A percentile compares a stretch with the other conserved stretches of the same genome.
Evolutionary conservation across 2,113 vertebrate species (phyloP).

Genomic region (Periophthalmodon schlosseri): DNA sequence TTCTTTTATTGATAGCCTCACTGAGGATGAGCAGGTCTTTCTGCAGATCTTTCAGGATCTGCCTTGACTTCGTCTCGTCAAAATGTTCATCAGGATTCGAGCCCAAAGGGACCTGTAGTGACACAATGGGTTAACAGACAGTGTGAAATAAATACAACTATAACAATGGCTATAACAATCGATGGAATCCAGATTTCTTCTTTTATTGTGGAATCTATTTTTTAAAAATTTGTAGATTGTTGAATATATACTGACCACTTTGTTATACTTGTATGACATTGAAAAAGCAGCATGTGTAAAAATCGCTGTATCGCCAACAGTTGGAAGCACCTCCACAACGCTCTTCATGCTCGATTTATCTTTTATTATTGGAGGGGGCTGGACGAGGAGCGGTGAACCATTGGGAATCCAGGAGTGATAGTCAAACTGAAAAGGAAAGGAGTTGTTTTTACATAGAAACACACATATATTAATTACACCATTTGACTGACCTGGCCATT

Average conservation of each 20-base stretch:
- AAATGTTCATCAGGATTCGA: constrained; percentile 50
- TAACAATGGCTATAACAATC: not conserved
- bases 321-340: constrained; percentile 53
- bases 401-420: constrained; percentile 56
- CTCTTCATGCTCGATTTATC: constrained; percentile 47
- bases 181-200: not conserved
- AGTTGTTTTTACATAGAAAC: not conserved
- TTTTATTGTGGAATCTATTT: too few relatives aligned
- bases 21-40: constrained; percentile 41
- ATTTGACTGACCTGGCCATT: constrained; percentile 56
- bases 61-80: constrained; percentile 26
- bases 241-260: constrained; percentile 26
- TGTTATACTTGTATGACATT: constrained; percentile 15
- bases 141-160: not conserved
- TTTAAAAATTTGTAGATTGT: too few relatives aligned
- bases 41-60: constrained; percentile 51
- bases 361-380: constrained; percentile 57
- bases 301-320: constrained; percentile 9
- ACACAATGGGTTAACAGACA: not conserved
- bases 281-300: not conserved
- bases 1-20: constrained; percentile 44
- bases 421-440: constrained; percentile 53
- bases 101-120: constrained; percentile 52
- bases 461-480: too few relatives aligned
- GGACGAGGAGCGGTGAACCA: constrained; percentile 26